Evolutionary conservation across 2,888 invertebrate genomes (phyloP).

Genomic region (Sicus ferrugineus): DNA sequence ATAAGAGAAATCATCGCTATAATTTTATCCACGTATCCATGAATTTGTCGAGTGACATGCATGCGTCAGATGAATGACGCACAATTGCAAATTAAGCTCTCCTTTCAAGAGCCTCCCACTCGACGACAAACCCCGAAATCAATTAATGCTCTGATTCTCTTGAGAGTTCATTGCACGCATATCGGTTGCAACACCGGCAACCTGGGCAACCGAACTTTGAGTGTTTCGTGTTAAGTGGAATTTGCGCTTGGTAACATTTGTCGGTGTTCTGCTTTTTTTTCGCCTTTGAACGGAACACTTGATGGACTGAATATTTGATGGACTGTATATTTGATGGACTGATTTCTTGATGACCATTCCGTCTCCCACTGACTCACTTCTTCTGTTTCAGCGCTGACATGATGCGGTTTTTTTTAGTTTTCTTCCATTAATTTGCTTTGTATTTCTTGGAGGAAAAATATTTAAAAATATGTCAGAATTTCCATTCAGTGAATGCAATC

Average conservation of each 20-base stretch:
- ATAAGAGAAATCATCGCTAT: too few species aligned
- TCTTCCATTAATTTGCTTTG: background rate
- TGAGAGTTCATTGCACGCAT: constrained; percentile 3
- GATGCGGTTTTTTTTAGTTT: background rate
- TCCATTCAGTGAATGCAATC: background rate
- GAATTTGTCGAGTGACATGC: too few species aligned
- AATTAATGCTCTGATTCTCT: background rate
- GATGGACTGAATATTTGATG: background rate
- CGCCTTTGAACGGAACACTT: background rate
- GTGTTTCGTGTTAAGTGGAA: background rate
- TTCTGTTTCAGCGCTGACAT: background rate
- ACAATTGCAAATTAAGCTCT: background rate
- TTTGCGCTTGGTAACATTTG: background rate
- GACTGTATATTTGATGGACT: background rate
- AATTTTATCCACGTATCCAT: too few species aligned
- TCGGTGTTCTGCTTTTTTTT: background rate
- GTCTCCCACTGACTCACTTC: background rate
- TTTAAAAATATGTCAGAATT: background rate
- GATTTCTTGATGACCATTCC: background rate
- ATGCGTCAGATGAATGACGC: constrained; percentile 11
- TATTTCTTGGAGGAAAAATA: background rate
- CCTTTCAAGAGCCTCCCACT: background rate
- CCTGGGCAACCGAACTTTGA: background rate
- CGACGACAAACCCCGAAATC: background rate
- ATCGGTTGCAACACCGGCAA: background rate